These are phyloP conservation scores for Holocentrus rufus DNA, from an alignment of 2,797 vertebrate genomes.

Conservation along the genomic window DNA sequence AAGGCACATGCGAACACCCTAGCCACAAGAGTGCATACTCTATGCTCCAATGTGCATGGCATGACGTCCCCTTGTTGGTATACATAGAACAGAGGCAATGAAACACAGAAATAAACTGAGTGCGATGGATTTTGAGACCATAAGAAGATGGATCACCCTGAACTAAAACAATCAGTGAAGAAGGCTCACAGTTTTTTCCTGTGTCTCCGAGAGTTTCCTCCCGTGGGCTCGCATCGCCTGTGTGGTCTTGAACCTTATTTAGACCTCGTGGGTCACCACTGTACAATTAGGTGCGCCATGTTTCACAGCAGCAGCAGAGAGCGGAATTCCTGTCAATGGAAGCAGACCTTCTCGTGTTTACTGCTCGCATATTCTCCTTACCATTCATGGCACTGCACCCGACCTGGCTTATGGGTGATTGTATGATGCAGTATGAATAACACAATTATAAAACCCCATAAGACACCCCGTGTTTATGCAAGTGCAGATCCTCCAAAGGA, in stretches of 20 bases:
- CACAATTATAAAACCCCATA: conserved; percentile 67
- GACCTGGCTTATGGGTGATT: conserved; percentile 63
- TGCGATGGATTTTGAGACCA: conserved; percentile 53
- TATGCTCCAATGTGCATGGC: conserved; percentile 12
- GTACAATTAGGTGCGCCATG: conserved; percentile 81
- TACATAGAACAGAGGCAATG: conserved; percentile 27
- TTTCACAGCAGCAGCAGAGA: conserved; percentile 78
- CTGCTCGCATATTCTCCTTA: conserved; percentile 63
- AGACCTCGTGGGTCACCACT: conserved; percentile 80
- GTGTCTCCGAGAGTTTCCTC: conserved; percentile 72
- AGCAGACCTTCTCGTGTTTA: conserved; percentile 73
- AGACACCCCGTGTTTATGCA: conserved; percentile 67
- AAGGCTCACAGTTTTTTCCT: conserved; percentile 64
- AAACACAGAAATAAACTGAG: conserved; percentile 50
- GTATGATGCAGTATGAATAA: conserved; percentile 67
- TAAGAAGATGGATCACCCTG: conserved; percentile 56
- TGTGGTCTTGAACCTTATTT: conserved; percentile 84
- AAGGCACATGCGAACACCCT: conserved; percentile 5
- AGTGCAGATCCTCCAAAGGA: conserved; percentile 55
- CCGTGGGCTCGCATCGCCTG: conserved; percentile 72
- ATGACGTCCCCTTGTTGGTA: conserved; percentile 25
- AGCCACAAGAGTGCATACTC: conserved; percentile 15
- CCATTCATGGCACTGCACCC: conserved; percentile 55
- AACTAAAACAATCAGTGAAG: conserved; percentile 74
- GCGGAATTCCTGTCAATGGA: conserved; percentile 75